Conservation (phyloP, 2,888 invertebrate species). For the Tiliacea citrago region DNA sequence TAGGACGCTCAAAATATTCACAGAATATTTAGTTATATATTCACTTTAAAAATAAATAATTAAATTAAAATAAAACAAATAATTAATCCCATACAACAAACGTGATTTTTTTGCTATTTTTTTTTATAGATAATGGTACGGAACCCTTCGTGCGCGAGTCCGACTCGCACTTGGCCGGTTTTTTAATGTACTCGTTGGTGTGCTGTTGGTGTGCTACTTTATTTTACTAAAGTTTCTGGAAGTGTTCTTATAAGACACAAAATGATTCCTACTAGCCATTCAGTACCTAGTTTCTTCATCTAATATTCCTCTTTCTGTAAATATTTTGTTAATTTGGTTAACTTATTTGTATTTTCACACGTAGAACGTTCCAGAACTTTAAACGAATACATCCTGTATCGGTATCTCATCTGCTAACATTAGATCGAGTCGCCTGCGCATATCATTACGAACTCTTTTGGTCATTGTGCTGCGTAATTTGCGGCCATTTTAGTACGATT, state of each 20-base stretch:
- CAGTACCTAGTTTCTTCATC: neutral
- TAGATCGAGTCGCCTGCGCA: conserved; percentile 59
- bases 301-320: neutral
- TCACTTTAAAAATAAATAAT: too few species aligned
- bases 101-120: too few species aligned
- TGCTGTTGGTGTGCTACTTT: neutral
- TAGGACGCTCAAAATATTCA: too few species aligned
- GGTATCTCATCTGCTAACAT: conserved; percentile 49
- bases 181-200: neutral
- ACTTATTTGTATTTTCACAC: neutral
- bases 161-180: too few species aligned
- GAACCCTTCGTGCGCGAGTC: too few species aligned
- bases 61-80: too few species aligned
- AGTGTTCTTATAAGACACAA: neutral
- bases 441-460: conserved; percentile 68
- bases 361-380: conserved; percentile 10
- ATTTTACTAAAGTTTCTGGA: neutral
- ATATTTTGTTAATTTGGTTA: neutral
- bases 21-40: too few species aligned
- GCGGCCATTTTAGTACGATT: conserved; percentile 75
- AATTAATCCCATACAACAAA: too few species aligned
- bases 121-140: too few species aligned
- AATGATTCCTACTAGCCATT: neutral
- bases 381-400: conserved; percentile 38
- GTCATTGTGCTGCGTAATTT: conserved; percentile 73